Evolutionary conservation across 30 jellyfish, hydroid and myxozoan genomes (phyloP).

Genomic region (Hydractinia symbiolongicarpus): DNA sequence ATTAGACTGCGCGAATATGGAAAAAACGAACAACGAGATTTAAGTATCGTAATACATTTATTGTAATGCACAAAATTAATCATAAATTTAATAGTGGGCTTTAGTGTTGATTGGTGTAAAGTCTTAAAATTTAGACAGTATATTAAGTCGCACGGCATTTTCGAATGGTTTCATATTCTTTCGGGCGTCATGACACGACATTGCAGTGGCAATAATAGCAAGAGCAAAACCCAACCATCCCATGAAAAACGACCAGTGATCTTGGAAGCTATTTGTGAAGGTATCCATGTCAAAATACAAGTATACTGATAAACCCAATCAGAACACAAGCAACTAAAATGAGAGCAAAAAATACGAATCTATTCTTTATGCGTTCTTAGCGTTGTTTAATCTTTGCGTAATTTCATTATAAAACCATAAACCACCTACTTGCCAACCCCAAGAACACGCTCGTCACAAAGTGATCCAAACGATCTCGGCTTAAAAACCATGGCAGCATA

Average conservation of each 20-base stretch:
- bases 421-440: background rate
- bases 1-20: no score
- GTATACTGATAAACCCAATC: constrained; percentile 4
- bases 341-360: no score
- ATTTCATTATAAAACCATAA: background rate
- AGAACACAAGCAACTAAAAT: background rate
- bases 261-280: background rate
- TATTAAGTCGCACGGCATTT: background rate
- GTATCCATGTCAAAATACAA: background rate
- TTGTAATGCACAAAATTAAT: no score
- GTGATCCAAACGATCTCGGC: constrained; percentile 5
- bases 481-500: background rate
- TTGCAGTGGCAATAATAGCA: background rate
- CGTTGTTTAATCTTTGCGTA: no score
- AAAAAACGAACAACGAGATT: no score
- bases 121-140: no score
- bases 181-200: background rate
- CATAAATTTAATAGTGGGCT: no score
- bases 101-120: no score
- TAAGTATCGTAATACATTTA: no score
- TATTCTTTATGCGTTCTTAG: no score
- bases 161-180: background rate
- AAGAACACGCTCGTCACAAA: background rate
- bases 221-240: constrained; percentile 8
- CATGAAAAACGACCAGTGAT: constrained; percentile 1